A percentile compares a stretch with the other conserved stretches of the same genome.
phyloP scores from a whole-genome alignment of 2,888 invertebrate genomes.

The Pasiphila rectangulata region DNA sequence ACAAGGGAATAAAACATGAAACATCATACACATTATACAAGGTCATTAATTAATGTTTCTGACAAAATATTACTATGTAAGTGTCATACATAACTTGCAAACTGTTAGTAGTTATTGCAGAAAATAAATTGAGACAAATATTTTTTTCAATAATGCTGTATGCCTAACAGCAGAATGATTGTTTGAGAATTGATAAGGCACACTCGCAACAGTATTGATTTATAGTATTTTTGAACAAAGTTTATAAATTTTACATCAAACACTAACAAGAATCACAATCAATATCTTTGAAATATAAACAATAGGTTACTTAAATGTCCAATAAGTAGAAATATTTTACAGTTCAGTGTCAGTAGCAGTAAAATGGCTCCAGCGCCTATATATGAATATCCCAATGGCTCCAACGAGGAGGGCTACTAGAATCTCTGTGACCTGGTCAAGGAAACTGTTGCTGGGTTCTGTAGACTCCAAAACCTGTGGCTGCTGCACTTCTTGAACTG shows the following conservation, averaged over 20 bases:
- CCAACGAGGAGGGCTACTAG: conserved; percentile 68
- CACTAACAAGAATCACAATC: conserved; percentile 22
- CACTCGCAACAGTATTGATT: conserved; percentile 10
- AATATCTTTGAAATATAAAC: conserved; percentile 16
- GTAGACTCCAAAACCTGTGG: conserved; percentile 61
- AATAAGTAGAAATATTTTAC: conserved; percentile 26
- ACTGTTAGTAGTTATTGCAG: background rate
- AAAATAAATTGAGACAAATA: background rate
- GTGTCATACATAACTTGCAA: too few relatives aligned
- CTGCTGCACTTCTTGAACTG: conserved; percentile 53
- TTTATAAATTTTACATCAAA: conserved; percentile 27
- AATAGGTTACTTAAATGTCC: conserved; percentile 3
- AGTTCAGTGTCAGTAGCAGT: conserved; percentile 54
- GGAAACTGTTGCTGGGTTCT: conserved; percentile 59
- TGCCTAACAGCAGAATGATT: conserved; percentile 16
- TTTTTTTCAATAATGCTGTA: background rate
- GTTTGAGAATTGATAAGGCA: conserved; percentile 26
- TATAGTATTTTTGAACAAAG: conserved; percentile 3
- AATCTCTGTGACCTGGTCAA: conserved; percentile 70
- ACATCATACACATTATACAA: too few relatives aligned
- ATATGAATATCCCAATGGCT: conserved; percentile 69
- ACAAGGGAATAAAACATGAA: too few relatives aligned
- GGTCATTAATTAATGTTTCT: too few relatives aligned
- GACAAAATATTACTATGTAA: too few relatives aligned
- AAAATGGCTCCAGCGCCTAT: conserved; percentile 66